A percentile compares a stretch with the other conserved stretches of the same genome.
Conservation (phyloP, 2,888 invertebrate genomes). For the Ormyrus rosae region DNA sequence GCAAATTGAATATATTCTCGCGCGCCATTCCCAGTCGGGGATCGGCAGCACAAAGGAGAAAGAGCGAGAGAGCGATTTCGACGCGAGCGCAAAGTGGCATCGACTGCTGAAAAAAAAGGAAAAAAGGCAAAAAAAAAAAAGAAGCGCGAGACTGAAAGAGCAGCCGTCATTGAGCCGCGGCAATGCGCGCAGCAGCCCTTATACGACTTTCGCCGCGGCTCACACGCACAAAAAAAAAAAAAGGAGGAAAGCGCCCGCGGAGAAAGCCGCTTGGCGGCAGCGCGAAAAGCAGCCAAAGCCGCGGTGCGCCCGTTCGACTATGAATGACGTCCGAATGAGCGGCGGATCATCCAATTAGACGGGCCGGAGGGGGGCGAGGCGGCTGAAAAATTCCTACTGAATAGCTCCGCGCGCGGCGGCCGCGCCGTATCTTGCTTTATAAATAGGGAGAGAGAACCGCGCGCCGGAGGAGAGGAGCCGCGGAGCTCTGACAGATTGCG, state of each 20-base stretch:
- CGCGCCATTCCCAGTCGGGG: too few species aligned
- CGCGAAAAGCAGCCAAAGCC: not conserved
- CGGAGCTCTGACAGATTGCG: conserved; percentile 42
- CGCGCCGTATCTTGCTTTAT: conserved; percentile 20
- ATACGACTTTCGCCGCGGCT: too few species aligned
- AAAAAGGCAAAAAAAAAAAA: too few species aligned
- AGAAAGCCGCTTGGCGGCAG: not conserved
- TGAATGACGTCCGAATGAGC: conserved; percentile 50
- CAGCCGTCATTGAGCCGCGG: conserved; percentile 30
- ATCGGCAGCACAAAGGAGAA: not conserved
- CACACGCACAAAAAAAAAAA: not conserved
- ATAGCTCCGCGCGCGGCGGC: not conserved
- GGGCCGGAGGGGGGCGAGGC: not conserved
- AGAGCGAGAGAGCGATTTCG: not conserved
- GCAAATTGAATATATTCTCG: conserved; percentile 9
- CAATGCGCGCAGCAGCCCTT: conserved; percentile 15
- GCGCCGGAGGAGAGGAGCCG: not conserved
- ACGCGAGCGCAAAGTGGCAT: not conserved
- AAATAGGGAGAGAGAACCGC: conserved; percentile 17
- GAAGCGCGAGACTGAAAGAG: conserved; percentile 28
- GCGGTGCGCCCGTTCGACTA: not conserved
- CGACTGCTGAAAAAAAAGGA: too few species aligned
- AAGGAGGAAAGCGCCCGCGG: not conserved
- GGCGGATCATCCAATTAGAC: conserved; percentile 49
- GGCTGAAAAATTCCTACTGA: not conserved